Evolutionary conservation across 92 coral and sea anemone species (phyloP).

Genomic region (Phenganax subtilis): DNA sequence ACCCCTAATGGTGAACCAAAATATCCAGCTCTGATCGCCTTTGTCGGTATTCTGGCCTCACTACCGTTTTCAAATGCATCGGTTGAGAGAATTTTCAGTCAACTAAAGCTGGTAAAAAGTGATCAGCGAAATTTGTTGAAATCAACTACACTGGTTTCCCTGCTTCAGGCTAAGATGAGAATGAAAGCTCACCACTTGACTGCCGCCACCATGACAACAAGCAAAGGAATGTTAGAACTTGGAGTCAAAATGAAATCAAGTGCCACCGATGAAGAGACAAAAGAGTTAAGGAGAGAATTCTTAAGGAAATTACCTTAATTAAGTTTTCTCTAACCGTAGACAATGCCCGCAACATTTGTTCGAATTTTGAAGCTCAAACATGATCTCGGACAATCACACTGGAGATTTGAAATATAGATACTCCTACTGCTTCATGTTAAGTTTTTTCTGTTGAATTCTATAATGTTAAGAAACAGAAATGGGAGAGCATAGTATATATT

Average conservation of each 20-base stretch:
- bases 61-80: no score
- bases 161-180: background rate
- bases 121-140: constrained; percentile 9
- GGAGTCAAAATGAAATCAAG: constrained; percentile 7
- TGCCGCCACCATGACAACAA: constrained; percentile 5
- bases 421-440: no score
- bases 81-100: background rate
- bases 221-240: constrained; percentile 1
- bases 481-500: no score
- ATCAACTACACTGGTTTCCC: constrained; percentile 1
- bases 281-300: constrained; percentile 9
- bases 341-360: no score
- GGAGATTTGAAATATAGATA: no score
- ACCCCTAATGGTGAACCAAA: constrained; percentile 6
- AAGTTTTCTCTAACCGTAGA: background rate
- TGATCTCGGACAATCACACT: no score
- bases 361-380: no score
- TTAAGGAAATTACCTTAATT: constrained; percentile 4
- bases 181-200: constrained; percentile 3
- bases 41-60: no score
- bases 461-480: no score
- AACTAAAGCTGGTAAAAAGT: constrained; percentile 5
- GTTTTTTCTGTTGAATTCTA: no score
- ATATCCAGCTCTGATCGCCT: background rate
- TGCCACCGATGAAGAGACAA: constrained; percentile 2